A percentile compares a stretch with the other conserved stretches of the same genome.
Conservation (phyloP, 2,797 vertebrate species). For the Potorous gilbertii region DNA sequence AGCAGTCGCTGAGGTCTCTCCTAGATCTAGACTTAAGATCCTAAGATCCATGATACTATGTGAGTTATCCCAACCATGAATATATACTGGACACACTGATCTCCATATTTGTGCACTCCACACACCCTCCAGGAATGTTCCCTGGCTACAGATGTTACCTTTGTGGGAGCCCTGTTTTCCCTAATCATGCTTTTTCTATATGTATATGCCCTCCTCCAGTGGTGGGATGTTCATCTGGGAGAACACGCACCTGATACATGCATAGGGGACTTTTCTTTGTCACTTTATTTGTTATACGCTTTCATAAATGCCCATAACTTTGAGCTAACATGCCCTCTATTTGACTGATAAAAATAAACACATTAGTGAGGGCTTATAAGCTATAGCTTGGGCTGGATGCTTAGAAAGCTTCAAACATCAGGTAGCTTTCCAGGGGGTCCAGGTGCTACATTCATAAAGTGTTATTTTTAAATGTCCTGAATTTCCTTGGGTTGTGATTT, state of each 20-base stretch:
- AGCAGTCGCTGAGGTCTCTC: not conserved
- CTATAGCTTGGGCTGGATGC: not conserved
- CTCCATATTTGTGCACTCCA: not conserved
- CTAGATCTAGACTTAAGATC: not conserved
- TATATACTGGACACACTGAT: not conserved
- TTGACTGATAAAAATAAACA: not conserved
- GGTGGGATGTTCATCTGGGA: not conserved
- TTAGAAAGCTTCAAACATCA: not conserved
- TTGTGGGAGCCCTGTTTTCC: not conserved
- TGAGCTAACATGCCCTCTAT: not conserved
- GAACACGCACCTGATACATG: not conserved
- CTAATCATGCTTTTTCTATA: not conserved
- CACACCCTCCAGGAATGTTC: not conserved
- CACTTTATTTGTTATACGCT: not conserved
- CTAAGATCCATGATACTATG: not conserved
- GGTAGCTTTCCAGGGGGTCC: not conserved
- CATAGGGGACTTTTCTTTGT: not conserved
- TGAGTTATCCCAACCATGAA: not conserved
- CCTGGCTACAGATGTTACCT: not conserved
- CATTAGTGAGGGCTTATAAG: not conserved
- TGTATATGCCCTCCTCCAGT: not conserved
- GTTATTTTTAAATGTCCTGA: not conserved
- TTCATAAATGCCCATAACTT: not conserved
- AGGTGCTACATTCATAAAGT: not conserved
- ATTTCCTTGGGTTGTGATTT: not conserved